Base-by-base conservation (phyloP, 2,888 invertebrate species). In the Hermaeophaga mercurialis region DNA sequence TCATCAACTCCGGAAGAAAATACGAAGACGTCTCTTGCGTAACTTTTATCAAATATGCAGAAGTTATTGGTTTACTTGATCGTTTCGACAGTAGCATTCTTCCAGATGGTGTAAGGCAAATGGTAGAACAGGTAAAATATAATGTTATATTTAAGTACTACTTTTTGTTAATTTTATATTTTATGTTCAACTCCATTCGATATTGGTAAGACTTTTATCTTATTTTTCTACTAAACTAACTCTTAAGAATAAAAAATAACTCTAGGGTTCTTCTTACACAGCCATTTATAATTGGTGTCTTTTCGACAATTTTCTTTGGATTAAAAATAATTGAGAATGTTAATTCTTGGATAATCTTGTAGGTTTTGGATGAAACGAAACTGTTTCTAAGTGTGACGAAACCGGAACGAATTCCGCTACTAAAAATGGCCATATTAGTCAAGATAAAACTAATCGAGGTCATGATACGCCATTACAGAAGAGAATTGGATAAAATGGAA, bases 391-490 rank as follows among this genome's bases (percentile, higher is more conserved):
- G 22, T 11, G 14, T 4, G 2, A 24, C 6, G 15, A 43, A 43
- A 18, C 12, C 24, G 1, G 43, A 43, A 11, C n/a, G 15, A 26
- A 43, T 43, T 11, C 24, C 43, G 7, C 2, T 24, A n/a, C n/a
- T 24, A 12, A 43, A 43, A 43, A 43, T 69, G 44, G 66, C 69
- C 1, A 44, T 62, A 19, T 43, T 68, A 3, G 49, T 67, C 7
- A 72, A 72, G 64, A 46, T 70, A 3, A 70, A 69, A 60, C 57
- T 72, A 3, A 63, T 70, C 28, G 64, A 71, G 46, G 57, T 60
- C 0, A 70, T 72, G 71, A 68, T 70, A 50, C 39, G 58, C 17
- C 66, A 62, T 18, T 70, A 67, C 31, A 57, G 47, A 4, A 49
- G 54, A 15, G 60, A 63, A 52, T 61, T 70, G 0, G 58, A 54